Conservation (phyloP, 1,140 invertebrate genomes). For the Dendrolimus punctatus region DNA sequence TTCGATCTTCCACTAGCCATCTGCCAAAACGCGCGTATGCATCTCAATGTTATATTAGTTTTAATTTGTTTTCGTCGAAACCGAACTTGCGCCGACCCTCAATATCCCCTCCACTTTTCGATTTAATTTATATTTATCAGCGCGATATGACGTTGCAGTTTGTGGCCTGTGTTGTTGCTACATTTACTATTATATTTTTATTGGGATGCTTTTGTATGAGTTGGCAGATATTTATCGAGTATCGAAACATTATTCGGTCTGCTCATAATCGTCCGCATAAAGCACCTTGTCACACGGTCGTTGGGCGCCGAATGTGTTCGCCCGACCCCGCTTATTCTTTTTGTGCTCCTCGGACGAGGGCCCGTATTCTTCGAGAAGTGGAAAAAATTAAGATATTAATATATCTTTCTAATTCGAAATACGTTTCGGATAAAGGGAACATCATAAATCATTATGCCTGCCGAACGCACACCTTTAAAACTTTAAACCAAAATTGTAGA, state of each 20-base stretch:
- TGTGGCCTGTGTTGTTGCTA: constrained; percentile 61
- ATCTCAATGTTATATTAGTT: constrained; percentile 32
- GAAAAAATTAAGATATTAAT: constrained; percentile 72
- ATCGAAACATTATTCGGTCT: constrained; percentile 68
- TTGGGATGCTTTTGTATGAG: constrained; percentile 54
- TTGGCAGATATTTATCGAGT: constrained; percentile 70
- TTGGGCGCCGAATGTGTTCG: constrained; percentile 59
- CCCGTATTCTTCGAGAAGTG: constrained; percentile 64
- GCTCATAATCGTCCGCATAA: constrained; percentile 69
- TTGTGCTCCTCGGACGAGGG: constrained; percentile 54
- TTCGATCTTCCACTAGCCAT: constrained; percentile 23
- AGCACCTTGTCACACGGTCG: constrained; percentile 70
- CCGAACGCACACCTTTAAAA: constrained; percentile 39
- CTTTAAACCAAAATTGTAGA: constrained; percentile 44
- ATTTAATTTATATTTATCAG: constrained; percentile 60
- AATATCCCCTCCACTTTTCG: constrained; percentile 32
- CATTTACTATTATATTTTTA: constrained; percentile 61
- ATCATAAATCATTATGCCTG: constrained; percentile 37
- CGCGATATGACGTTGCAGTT: constrained; percentile 65
- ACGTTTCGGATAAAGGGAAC: constrained; percentile 63
- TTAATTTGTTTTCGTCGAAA: constrained; percentile 39
- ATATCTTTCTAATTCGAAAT: constrained; percentile 71
- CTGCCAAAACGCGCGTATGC: constrained; percentile 18
- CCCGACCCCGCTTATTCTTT: constrained; percentile 55
- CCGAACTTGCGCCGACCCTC: constrained; percentile 16